phyloP scores from a whole-genome alignment of 2,113 vertebrate species.

The Penelope pileata region DNA sequence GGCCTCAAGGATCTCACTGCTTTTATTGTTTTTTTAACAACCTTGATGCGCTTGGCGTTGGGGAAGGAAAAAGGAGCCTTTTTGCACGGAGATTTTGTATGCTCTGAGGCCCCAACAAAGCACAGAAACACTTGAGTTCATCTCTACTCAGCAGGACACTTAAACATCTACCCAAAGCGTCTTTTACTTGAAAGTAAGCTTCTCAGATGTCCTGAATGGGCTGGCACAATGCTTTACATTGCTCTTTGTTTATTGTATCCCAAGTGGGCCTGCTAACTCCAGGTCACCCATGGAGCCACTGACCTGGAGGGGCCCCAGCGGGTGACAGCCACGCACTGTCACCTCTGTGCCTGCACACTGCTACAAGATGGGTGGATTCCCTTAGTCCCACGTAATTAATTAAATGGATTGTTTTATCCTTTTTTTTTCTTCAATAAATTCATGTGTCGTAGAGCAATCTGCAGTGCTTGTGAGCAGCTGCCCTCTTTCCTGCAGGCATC shows the following conservation, averaged over 20 bases:
- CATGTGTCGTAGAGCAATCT: not conserved
- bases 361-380: not conserved
- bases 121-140: not conserved
- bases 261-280: not conserved
- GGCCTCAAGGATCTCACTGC: not conserved
- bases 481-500: not conserved
- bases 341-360: not conserved
- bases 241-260: accelerated
- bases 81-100: not conserved
- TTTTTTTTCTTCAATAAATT: not conserved
- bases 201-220: not conserved
- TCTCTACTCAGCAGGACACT: not conserved
- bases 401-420: not conserved
- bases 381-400: not conserved
- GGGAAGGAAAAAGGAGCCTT: not conserved
- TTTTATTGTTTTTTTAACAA: not conserved
- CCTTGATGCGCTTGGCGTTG: not conserved
- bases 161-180: not conserved
- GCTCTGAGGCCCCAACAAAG: not conserved
- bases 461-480: not conserved
- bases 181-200: not conserved
- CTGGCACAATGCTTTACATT: not conserved
- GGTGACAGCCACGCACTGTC: not conserved
- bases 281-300: not conserved
- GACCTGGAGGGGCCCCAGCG: not conserved